A percentile compares a stretch with the other conserved stretches of the same genome.
Evolutionary conservation across 2,888 invertebrate species (phyloP).

Genomic region (Diarsia rubi): DNA sequence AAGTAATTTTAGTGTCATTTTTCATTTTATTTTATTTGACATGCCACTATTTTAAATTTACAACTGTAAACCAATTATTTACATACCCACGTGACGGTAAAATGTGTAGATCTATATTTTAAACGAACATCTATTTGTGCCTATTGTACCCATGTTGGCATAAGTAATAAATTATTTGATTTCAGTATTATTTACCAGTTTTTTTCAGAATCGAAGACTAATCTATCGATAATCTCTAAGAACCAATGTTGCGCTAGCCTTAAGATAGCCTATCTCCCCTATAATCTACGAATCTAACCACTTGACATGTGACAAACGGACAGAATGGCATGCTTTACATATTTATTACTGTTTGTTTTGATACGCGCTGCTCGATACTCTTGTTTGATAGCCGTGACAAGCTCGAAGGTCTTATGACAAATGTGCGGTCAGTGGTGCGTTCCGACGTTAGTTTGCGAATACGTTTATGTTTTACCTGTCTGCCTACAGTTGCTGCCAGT

Average conservation of each 20-base stretch:
- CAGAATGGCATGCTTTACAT: constrained; percentile 5
- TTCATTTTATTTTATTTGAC: no score
- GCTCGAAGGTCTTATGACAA: constrained; percentile 19
- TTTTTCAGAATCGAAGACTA: not conserved
- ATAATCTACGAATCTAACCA: constrained; percentile 25
- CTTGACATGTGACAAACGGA: not conserved
- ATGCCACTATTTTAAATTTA: no score
- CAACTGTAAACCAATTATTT: no score
- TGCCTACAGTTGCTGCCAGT: no score
- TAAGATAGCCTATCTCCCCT: constrained; percentile 16
- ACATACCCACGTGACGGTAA: no score
- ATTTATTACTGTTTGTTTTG: constrained; percentile 35
- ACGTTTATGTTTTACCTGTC: not conserved
- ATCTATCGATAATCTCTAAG: constrained; percentile 11
- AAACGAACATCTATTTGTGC: no score
- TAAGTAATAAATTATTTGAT: no score
- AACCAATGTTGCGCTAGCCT: not conserved
- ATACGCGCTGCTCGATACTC: constrained; percentile 9
- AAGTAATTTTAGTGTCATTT: no score
- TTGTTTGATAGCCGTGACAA: constrained; percentile 34
- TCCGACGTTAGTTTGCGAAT: not conserved
- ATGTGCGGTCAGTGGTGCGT: not conserved
- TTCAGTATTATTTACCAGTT: not conserved
- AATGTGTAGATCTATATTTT: no score
- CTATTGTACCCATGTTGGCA: no score